phyloP scores from a whole-genome alignment of 1,140 invertebrate species.

The Venturia canescens region DNA sequence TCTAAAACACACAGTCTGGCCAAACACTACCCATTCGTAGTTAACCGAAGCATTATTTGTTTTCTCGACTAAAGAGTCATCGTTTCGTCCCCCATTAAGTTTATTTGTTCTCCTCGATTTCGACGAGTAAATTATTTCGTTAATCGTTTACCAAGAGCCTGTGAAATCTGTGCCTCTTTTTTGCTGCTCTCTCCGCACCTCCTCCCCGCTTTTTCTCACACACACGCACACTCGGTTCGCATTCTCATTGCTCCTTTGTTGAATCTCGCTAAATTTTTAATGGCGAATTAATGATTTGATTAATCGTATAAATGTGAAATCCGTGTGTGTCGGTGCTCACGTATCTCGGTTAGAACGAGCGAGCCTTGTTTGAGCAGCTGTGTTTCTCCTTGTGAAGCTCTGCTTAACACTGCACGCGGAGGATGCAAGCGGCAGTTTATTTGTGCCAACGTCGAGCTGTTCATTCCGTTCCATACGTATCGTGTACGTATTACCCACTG shows the following conservation, averaged over 20 bases:
- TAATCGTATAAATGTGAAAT: conserved; percentile 23
- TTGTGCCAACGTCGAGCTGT: conserved; percentile 45
- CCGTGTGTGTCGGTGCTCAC: conserved; percentile 12
- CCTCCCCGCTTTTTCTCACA: not conserved
- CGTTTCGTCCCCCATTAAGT: too few relatives aligned
- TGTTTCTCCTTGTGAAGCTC: conserved; percentile 33
- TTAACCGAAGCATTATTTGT: too few relatives aligned
- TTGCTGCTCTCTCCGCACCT: not conserved
- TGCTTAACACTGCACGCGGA: conserved; percentile 31
- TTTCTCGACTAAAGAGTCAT: too few relatives aligned
- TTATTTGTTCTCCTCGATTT: too few relatives aligned
- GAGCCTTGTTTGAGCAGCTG: conserved; percentile 56
- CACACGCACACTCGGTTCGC: not conserved
- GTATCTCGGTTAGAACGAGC: conserved; percentile 10
- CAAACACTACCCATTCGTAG: too few relatives aligned
- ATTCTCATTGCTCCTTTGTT: not conserved
- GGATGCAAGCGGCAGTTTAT: conserved; percentile 48
- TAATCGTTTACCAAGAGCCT: too few relatives aligned
- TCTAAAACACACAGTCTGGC: too few relatives aligned
- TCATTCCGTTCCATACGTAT: conserved; percentile 14
- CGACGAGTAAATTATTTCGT: too few relatives aligned
- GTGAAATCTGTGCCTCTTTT: too few relatives aligned
- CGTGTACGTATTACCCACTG: conserved; percentile 24
- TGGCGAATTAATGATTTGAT: conserved; percentile 7
- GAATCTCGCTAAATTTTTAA: conserved; percentile 1